Percentiles rank a stretch among this genome's conserved stretches.
phyloP scores from a whole-genome alignment of 1,140 invertebrate genomes.

The Hycleus cichorii region DNA sequence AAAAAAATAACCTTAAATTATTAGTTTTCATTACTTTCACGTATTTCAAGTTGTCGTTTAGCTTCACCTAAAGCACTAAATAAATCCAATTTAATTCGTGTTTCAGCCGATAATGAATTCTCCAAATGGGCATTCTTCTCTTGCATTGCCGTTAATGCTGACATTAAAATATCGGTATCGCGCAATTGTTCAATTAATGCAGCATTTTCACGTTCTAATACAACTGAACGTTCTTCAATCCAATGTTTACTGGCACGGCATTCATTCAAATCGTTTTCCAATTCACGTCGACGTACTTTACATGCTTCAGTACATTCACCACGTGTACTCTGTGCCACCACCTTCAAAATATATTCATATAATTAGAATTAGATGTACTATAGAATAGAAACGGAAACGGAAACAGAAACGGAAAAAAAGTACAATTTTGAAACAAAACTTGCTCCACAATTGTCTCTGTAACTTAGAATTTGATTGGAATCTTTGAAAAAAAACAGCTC shows the following conservation, averaged over 20 bases:
- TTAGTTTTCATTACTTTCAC: slow-evolving; percentile 59
- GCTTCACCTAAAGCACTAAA: slow-evolving; percentile 94
- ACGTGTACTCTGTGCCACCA: slow-evolving; percentile 40
- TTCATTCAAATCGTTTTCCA: slow-evolving; percentile 71
- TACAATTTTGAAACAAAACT: too few relatives aligned
- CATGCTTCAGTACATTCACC: slow-evolving; percentile 70
- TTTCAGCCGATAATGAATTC: slow-evolving; percentile 90
- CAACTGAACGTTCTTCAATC: slow-evolving; percentile 54
- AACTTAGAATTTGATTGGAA: too few relatives aligned
- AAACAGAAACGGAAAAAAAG: too few relatives aligned
- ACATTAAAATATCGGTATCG: slow-evolving; percentile 73
- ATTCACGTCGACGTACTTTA: slow-evolving; percentile 62
- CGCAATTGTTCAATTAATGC: slow-evolving; percentile 55
- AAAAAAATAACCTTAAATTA: too few relatives aligned
- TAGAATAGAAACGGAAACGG: too few relatives aligned
- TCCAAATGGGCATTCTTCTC: slow-evolving; percentile 85
- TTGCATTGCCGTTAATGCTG: slow-evolving; percentile 72
- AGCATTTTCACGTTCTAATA: slow-evolving; percentile 31
- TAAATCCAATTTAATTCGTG: slow-evolving; percentile 89
- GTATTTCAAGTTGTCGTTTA: slow-evolving; percentile 85
- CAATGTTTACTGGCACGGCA: slow-evolving; percentile 66
- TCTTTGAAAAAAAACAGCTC: neutral
- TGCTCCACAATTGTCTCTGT: too few relatives aligned
- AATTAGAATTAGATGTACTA: too few relatives aligned
- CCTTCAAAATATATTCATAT: slow-evolving; percentile 9